Percentiles rank a stretch among this genome's conserved stretches.
phyloP scores from a whole-genome alignment of 2,113 vertebrate genomes.

The Herpetotheres cachinnans region DNA sequence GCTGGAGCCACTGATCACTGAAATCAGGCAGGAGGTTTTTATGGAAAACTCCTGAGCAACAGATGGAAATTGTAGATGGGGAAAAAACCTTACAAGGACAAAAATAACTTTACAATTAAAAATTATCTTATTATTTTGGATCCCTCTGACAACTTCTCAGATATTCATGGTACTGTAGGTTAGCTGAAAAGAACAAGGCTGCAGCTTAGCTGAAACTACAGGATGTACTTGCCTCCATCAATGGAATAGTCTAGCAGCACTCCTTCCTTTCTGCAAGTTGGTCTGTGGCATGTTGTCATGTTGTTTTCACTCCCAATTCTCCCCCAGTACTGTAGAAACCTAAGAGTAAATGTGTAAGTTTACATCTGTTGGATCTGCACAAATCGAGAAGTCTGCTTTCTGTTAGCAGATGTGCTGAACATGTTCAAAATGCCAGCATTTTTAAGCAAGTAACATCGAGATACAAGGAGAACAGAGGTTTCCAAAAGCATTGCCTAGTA shows the following conservation, averaged over 20 bases:
- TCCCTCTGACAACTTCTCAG: background rate
- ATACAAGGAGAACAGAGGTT: background rate
- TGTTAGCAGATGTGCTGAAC: background rate
- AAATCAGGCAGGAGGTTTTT: background rate
- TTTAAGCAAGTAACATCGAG: background rate
- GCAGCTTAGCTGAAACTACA: background rate
- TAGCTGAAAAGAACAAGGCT: background rate
- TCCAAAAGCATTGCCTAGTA: background rate
- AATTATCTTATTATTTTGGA: background rate
- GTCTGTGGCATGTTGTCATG: conserved; percentile 92
- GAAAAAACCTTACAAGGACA: background rate
- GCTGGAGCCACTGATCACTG: background rate
- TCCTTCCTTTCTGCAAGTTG: conserved; percentile 92
- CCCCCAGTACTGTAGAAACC: conserved; percentile 98
- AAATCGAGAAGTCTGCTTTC: background rate
- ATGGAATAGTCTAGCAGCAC: conserved; percentile 93
- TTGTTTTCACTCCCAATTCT: conserved; percentile 96
- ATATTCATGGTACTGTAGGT: background rate
- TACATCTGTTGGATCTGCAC: background rate
- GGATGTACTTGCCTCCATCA: conserved; percentile 84
- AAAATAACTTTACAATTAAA: background rate
- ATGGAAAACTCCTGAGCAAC: background rate
- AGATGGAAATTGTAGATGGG: background rate
- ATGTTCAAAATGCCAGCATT: background rate
- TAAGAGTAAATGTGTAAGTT: conserved; percentile 43